Evolutionary conservation across 2,113 vertebrate species (phyloP), one percentile per base, ranked within the genome.

Genomic region (Lathamus discolor): DNA sequence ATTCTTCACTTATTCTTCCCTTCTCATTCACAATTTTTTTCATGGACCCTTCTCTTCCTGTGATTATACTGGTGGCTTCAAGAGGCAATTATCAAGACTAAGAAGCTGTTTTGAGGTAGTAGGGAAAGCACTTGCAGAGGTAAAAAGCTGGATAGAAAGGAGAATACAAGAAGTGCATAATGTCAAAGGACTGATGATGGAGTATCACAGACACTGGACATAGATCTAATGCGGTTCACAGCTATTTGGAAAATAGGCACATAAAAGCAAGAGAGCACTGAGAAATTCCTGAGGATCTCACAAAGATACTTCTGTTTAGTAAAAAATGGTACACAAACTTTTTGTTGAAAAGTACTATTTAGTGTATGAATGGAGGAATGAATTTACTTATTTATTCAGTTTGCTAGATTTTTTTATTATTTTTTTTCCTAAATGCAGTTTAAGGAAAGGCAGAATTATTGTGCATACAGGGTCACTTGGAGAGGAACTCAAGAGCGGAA

Each of bases 341-440:
- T 43, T 52, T 75, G 11, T 57, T 80, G 28, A 48, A 20, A 68
- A 68, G 10, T 28, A 35, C 9, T 64, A 5, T 41, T 41, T 64
- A 52, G 13, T n/a, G 11, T 10, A 41, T 17, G 11, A 83, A 49
- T 11, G 2, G 33, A 87, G 10, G 0, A 74, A 84, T 37, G 0
- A 62, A 28, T 48, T 24, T 31, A 37, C 41, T 51, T 3, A 14
- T 51, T 49, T 46, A 13, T 80, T 80, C 17, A 20, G 13, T 72
- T 87, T 55, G 3, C 3, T 77, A 73, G 9, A 13, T 13, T 18
- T 39, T 39, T 39, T 11, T 39, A 39, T 39, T 74, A 7, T 51
- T 63, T 27, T 27, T 41, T 35, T n/a, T 24, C 6, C 33, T 35
- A 54, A 46, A 37, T 61, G 1, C 1, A 70, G 9, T 37, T 6